Evolutionary conservation across 1,140 invertebrate genomes (phyloP), one percentile per base, ranked within the genome.

Genomic region (Tigriopus japonicus): DNA sequence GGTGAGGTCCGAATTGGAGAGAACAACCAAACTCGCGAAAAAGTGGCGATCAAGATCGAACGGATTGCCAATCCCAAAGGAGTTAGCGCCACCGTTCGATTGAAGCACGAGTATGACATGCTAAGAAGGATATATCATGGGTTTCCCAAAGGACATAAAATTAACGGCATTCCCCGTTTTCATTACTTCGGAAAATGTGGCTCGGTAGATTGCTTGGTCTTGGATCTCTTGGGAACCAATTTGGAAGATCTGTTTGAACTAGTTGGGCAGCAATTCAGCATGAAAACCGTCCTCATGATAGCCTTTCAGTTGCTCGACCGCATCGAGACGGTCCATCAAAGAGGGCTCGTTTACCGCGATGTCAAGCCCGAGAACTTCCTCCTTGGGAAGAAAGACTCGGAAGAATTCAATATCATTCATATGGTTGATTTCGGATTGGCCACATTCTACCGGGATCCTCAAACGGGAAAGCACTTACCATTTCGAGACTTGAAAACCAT

Each of bases 341-440:
- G 45, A 15, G 59, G 59, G 40, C 19, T 61, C 12, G 23, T 61
- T 10, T 61, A 61, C 15, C 82, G 94, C 69, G 94, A 98, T 78
- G 89, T 98, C 52, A 98, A 98, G 75, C 94, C 94, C 67, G 94
- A 98, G 78, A 98, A 98, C 77, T 98, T 98, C 80, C 82, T 98
- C 70, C 95, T 98, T 76, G 95, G 94, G 72, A 83, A 93, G 76
- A 87, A 83, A 76, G 88, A 87, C 71, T 92, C 86, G 72, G 92
- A 91, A 78, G 85, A 91, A 73, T 90, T 97, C 77, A 95, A 96
- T 81, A 83, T 93, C 74, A 95, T 98, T 74, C 91, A 98, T 78
- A 96, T 98, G 78, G 96, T 98, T 78, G 82, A 82, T 83, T 80
- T 80, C 71, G 78, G 78, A 60, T 66, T 80, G 52, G 77, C 78